These are phyloP conservation scores for Gymnodraco acuticeps DNA, from an alignment of 2,797 vertebrate species.

Conservation along the genomic window DNA sequence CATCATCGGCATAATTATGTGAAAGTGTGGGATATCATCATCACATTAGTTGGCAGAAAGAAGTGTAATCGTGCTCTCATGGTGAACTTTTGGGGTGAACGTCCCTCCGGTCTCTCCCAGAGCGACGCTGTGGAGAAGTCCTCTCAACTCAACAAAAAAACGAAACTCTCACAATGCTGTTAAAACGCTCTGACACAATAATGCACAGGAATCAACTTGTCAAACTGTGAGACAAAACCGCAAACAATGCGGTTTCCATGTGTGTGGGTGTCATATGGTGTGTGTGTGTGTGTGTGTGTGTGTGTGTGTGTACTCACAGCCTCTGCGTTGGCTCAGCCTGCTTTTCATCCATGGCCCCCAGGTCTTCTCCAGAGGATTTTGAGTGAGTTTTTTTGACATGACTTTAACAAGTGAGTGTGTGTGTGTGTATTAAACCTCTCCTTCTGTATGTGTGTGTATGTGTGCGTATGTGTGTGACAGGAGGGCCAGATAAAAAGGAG, in stretches of 20 bases:
- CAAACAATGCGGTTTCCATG: neutral
- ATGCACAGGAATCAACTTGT: slow-evolving; percentile 6
- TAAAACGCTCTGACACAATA: neutral
- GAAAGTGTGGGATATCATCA: fast-evolving
- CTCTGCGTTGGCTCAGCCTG: slow-evolving; percentile 83
- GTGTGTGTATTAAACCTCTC: neutral
- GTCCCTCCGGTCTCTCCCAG: slow-evolving; percentile 36
- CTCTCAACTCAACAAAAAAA: neutral
- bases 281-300: slow-evolving; percentile 13
- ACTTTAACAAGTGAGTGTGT: slow-evolving; percentile 30
- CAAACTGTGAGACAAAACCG: neutral
- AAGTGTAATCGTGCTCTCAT: neutral
- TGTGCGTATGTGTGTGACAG: slow-evolving; percentile 14
- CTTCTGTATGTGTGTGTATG: neutral
- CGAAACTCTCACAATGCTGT: neutral
- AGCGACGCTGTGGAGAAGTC: neutral
- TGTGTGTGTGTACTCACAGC: slow-evolving; percentile 86
- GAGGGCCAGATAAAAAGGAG: neutral
- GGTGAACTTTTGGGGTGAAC: slow-evolving; percentile 51
- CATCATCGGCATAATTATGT: neutral
- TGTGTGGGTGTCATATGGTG: neutral
- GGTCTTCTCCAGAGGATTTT: slow-evolving; percentile 89
- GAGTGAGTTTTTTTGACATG: slow-evolving; percentile 86
- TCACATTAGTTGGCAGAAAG: too few species aligned
- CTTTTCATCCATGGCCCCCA: slow-evolving; percentile 88